Conservation (phyloP, 2,113 vertebrate genomes). For the Trochalopteron elliotii region DNA sequence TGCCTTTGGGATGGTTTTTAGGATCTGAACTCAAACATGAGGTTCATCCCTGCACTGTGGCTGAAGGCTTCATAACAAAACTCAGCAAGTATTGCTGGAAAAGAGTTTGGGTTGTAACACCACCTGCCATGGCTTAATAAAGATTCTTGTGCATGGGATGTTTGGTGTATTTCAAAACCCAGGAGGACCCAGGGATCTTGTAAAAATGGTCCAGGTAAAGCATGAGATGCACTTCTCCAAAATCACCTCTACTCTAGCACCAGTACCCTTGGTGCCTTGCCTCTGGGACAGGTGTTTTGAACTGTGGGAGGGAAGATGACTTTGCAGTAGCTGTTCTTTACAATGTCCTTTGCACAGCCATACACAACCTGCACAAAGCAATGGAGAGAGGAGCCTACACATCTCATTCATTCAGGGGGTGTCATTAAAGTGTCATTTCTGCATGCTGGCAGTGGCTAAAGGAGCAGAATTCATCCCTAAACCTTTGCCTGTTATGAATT, state of each 20-base stretch:
- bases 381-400: not conserved
- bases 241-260: not conserved
- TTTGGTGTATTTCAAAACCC: not conserved
- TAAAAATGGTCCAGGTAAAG: not conserved
- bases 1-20: not conserved
- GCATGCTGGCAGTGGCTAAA: not conserved
- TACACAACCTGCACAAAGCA: not conserved
- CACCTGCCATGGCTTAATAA: not conserved
- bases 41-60: not conserved
- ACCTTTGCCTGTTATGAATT: not conserved
- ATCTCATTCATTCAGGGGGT: not conserved
- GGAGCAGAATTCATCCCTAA: not conserved
- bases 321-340: not conserved
- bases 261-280: not conserved
- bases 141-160: not conserved
- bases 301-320: not conserved
- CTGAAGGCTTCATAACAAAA: not conserved
- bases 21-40: not conserved
- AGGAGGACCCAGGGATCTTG: not conserved
- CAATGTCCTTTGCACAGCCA: not conserved
- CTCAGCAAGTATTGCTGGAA: not conserved
- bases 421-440: not conserved
- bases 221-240: not conserved
- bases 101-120: not conserved
- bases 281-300: not conserved